Percentiles rank a stretch among this genome's conserved stretches.
phyloP scores from a whole-genome alignment of 1,140 invertebrate genomes.

The Drosophila pallidifrons region DNA sequence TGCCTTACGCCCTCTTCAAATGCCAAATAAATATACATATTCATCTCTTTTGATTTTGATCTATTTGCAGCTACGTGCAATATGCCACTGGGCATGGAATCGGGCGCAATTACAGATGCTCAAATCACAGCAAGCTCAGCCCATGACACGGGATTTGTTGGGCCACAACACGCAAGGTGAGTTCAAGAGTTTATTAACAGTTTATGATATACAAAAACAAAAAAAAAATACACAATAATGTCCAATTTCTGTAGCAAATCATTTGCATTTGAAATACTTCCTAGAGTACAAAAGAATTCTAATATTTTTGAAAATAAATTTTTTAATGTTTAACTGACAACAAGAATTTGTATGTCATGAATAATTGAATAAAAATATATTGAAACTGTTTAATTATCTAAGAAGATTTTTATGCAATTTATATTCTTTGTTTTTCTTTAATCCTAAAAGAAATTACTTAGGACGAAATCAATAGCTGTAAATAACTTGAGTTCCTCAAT shows the following conservation, averaged over 20 bases:
- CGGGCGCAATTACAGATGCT: slow-evolving; percentile 93
- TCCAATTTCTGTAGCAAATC: not conserved
- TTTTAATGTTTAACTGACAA: too few species aligned
- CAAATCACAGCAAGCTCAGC: slow-evolving; percentile 95
- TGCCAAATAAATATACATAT: slow-evolving; percentile 19
- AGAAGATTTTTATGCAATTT: too few species aligned
- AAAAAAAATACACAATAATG: too few species aligned
- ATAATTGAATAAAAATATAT: too few species aligned
- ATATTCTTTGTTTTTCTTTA: too few species aligned
- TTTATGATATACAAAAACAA: too few species aligned
- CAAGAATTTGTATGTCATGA: too few species aligned
- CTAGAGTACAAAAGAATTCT: not conserved
- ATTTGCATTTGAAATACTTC: not conserved
- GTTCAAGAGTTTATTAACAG: slow-evolving; percentile 8
- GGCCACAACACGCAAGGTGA: slow-evolving; percentile 96
- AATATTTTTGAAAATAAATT: not conserved
- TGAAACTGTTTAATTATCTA: too few species aligned
- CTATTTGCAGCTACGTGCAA: slow-evolving; percentile 91
- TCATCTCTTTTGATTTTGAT: slow-evolving; percentile 15
- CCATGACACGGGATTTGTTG: slow-evolving; percentile 95
- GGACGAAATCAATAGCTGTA: not conserved
- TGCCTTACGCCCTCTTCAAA: not conserved
- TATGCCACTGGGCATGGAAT: slow-evolving; percentile 95
- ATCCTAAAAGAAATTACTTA: not conserved
- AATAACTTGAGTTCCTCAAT: too few species aligned